Conservation (phyloP, 2,797 vertebrate genomes). For the Ambastaia sidthimunki region DNA sequence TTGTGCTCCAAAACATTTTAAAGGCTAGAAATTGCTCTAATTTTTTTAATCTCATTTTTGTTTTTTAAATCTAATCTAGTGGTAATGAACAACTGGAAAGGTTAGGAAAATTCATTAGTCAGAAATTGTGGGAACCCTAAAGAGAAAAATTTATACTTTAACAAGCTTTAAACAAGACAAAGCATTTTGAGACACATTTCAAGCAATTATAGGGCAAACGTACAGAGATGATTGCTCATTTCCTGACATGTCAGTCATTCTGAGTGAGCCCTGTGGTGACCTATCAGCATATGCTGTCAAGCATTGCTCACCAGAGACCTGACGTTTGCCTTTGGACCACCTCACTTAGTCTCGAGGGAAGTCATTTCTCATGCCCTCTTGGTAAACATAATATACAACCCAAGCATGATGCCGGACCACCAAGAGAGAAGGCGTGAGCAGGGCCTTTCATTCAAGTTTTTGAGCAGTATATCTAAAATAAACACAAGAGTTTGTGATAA, state of each 20-base stretch:
- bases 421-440: constrained; percentile 56
- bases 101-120: neutral
- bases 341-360: constrained; percentile 57
- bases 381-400: constrained; percentile 67
- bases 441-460: constrained; percentile 67
- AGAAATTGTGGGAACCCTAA: constrained; percentile 4
- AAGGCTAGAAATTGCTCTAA: neutral
- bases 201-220: constrained; percentile 46
- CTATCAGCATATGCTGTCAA: constrained; percentile 55
- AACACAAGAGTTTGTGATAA: constrained; percentile 66
- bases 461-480: constrained; percentile 70
- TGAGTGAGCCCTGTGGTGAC: constrained; percentile 53
- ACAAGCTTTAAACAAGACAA: constrained; percentile 7
- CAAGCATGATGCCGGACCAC: constrained; percentile 61
- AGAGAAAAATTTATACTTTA: neutral
- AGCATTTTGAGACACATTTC: constrained; percentile 17
- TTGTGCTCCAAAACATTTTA: neutral
- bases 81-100: neutral
- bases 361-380: constrained; percentile 66
- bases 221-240: constrained; percentile 54
- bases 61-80: neutral
- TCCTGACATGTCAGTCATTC: constrained; percentile 56
- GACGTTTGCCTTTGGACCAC: constrained; percentile 33
- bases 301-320: constrained; percentile 46
- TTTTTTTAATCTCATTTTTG: no score